Conservation (phyloP, 30 jellyfish, hydroid and myxozoan genomes). For the Calvadosia cruxmelitensis region DNA sequence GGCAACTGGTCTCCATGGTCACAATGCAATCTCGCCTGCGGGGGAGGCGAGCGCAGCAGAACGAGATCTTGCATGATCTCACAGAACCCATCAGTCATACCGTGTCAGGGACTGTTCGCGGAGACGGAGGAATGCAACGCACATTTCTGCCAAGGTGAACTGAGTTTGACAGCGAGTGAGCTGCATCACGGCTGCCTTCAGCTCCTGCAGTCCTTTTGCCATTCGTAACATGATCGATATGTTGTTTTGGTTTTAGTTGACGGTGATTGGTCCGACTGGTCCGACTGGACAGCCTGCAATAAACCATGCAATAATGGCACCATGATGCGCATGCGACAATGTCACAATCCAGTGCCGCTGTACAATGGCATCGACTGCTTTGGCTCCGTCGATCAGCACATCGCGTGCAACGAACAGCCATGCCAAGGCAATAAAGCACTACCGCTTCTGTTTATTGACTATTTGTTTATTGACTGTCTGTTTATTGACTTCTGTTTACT, state of each 20-base stretch:
- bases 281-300: slow-evolving; percentile 61
- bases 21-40: no score
- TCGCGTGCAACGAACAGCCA: slow-evolving; percentile 19
- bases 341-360: slow-evolving; percentile 45
- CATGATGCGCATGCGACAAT: slow-evolving; percentile 32
- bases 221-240: not conserved
- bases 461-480: no score
- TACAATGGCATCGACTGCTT: slow-evolving; percentile 41
- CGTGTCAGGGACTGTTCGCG: slow-evolving; percentile 1
- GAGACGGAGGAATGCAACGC: slow-evolving; percentile 15
- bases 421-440: slow-evolving; percentile 62
- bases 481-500: no score
- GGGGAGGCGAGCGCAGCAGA: no score
- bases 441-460: no score
- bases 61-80: no score
- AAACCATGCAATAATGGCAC: slow-evolving; percentile 64
- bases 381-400: slow-evolving; percentile 10
- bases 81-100: no score
- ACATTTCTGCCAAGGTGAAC: slow-evolving; percentile 25
- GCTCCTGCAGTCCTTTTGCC: not conserved
- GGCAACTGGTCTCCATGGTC: no score
- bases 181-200: not conserved
- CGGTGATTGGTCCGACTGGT: slow-evolving; percentile 64
- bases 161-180: not conserved
- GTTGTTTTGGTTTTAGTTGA: slow-evolving; percentile 15